These are phyloP conservation scores for Gadopsis bispinosus DNA, from an alignment of 2,797 vertebrate genomes.

Conservation along the genomic window DNA sequence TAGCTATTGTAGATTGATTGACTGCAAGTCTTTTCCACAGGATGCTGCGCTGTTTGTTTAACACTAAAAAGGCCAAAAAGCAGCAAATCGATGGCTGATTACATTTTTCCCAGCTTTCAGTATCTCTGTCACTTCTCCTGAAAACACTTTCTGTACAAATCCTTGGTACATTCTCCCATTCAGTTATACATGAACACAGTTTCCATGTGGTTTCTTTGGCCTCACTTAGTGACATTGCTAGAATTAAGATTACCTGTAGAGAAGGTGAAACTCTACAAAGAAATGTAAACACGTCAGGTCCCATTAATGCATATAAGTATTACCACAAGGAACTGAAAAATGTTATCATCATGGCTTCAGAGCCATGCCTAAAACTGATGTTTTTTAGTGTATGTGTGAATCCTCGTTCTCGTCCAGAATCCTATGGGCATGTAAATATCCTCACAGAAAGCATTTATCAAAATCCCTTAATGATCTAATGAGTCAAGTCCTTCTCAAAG, in stretches of 20 bases:
- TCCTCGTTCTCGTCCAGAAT: background rate
- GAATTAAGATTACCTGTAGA: background rate
- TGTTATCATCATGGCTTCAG: background rate
- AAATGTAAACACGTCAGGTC: too few species aligned
- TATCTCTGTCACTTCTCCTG: conserved; percentile 1
- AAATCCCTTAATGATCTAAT: conserved; percentile 31
- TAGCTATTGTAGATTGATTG: background rate
- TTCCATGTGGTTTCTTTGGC: background rate
- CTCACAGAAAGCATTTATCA: conserved; percentile 29
- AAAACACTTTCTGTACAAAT: background rate
- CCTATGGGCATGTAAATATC: conserved; percentile 19
- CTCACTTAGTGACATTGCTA: background rate
- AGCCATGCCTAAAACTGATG: background rate
- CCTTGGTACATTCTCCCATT: background rate
- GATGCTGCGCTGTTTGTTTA: conserved; percentile 1
- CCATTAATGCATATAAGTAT: background rate
- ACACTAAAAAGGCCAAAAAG: background rate
- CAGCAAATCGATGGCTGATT: background rate
- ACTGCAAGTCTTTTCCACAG: background rate
- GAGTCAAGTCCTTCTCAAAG: conserved; percentile 25
- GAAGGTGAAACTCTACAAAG: background rate
- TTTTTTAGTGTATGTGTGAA: background rate
- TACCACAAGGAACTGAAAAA: background rate
- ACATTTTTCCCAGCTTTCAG: background rate
- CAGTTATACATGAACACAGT: background rate